Percentiles rank a stretch among this genome's conserved stretches.
Conservation (phyloP, 2,888 invertebrate species). For the Lymantria monacha region DNA sequence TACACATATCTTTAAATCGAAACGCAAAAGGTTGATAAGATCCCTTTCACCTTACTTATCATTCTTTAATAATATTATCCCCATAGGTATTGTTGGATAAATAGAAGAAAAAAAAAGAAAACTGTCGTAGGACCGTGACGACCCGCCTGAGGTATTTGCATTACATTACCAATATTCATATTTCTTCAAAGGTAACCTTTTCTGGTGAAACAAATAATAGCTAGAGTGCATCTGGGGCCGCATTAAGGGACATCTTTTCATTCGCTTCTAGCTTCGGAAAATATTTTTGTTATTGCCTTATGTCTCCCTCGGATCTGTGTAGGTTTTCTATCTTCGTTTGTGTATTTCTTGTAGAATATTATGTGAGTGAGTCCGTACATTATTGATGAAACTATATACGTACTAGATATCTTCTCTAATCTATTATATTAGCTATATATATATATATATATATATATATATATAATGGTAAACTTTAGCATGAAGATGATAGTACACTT, state of each 20-base stretch:
- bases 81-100: conserved; percentile 58
- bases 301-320: conserved; percentile 46
- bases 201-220: conserved; percentile 74
- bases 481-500: too few relatives aligned
- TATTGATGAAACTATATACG: background rate
- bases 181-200: conserved; percentile 61
- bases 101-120: conserved; percentile 56
- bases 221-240: conserved; percentile 70
- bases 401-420: too few relatives aligned
- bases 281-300: conserved; percentile 77
- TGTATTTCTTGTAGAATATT: conserved; percentile 52
- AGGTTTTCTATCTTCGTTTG: conserved; percentile 49
- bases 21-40: conserved; percentile 42
- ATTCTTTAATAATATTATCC: conserved; percentile 69
- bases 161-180: conserved; percentile 62
- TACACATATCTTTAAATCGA: conserved; percentile 36
- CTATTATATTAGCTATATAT: too few relatives aligned
- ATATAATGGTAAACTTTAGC: too few relatives aligned
- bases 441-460: too few relatives aligned
- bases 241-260: conserved; percentile 80
- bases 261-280: conserved; percentile 73
- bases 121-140: conserved; percentile 44
- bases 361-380: conserved; percentile 40
- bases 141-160: conserved; percentile 66
- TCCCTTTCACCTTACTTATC: conserved; percentile 52